phyloP scores from a whole-genome alignment of 2,113 vertebrate species.

The Hemiscyllium ocellatum region DNA sequence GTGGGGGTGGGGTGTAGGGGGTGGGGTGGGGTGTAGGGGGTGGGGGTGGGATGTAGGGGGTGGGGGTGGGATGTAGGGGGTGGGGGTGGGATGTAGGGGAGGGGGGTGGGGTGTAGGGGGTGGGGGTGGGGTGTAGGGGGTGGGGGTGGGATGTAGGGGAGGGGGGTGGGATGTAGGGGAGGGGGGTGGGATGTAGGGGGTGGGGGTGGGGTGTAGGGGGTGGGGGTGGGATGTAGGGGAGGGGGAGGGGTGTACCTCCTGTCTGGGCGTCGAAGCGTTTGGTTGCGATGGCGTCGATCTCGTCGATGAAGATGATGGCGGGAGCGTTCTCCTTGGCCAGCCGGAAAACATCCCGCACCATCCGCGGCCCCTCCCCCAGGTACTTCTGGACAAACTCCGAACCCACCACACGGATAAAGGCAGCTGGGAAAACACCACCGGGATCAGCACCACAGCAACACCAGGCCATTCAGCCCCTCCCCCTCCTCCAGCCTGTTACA shows the following conservation, averaged over 20 bases:
- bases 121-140: too few species aligned
- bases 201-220: too few species aligned
- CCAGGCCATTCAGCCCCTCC: not conserved
- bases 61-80: too few species aligned
- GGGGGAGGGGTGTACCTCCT: constrained; percentile 62
- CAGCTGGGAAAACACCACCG: constrained; percentile 56
- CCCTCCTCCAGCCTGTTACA: not conserved
- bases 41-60: too few species aligned
- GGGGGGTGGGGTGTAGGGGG: too few species aligned
- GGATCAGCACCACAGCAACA: not conserved
- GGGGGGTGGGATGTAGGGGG: too few species aligned
- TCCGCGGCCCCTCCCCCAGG: constrained; percentile 84
- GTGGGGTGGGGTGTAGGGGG: too few species aligned
- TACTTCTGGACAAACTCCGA: constrained; percentile 96
- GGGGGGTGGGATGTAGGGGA: too few species aligned
- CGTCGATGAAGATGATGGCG: constrained; percentile 93
- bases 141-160: too few species aligned
- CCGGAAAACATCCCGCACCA: constrained; percentile 90
- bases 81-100: too few species aligned
- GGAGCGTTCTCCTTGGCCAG: constrained; percentile 94
- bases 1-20: too few species aligned
- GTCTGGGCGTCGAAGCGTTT: constrained; percentile 95
- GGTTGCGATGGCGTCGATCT: constrained; percentile 91
- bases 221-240: too few species aligned
- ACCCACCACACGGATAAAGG: constrained; percentile 89